A percentile compares a stretch with the other conserved stretches of the same genome.
Conservation (phyloP, 2,888 invertebrate genomes). For the Eristalis intricaria region DNA sequence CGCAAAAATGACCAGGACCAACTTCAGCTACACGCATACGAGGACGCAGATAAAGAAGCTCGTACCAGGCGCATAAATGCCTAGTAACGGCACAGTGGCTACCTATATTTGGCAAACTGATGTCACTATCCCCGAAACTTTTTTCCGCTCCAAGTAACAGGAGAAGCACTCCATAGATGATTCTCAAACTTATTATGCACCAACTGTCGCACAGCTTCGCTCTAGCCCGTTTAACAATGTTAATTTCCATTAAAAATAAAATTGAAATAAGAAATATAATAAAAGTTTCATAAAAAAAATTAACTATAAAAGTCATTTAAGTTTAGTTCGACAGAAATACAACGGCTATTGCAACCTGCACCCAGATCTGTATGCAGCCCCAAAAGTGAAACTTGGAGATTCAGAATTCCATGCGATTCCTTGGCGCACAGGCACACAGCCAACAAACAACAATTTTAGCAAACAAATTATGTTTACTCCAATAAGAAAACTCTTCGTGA, state of each 20-base stretch:
- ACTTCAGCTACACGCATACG: too few relatives aligned
- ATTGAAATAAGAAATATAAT: slow-evolving; percentile 1
- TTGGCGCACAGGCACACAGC: slow-evolving; percentile 25
- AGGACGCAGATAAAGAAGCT: too few relatives aligned
- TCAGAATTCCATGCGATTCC: slow-evolving; percentile 5
- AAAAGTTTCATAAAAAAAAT: slow-evolving; percentile 21
- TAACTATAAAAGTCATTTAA: slow-evolving; percentile 60
- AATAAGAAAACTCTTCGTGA: slow-evolving; percentile 61
- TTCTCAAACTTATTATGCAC: slow-evolving; percentile 31
- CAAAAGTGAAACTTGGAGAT: not conserved
- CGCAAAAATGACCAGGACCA: too few relatives aligned
- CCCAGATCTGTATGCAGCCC: slow-evolving; percentile 1
- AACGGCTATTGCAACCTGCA: slow-evolving; percentile 30
- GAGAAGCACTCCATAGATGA: slow-evolving; percentile 21
- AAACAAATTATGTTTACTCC: slow-evolving; percentile 69
- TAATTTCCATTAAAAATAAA: slow-evolving; percentile 12
- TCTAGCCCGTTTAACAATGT: slow-evolving; percentile 11
- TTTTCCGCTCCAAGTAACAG: not conserved
- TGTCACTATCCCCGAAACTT: slow-evolving; percentile 6
- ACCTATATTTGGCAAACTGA: too few relatives aligned
- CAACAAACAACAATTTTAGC: slow-evolving; percentile 38
- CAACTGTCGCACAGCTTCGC: slow-evolving; percentile 6
- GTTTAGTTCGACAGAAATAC: slow-evolving; percentile 40
- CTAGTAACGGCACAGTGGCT: too few relatives aligned
- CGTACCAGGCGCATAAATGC: too few relatives aligned